Evolutionary conservation across 92 coral and sea anemone species (phyloP).

Genomic region (Epizoanthus ramosus): DNA sequence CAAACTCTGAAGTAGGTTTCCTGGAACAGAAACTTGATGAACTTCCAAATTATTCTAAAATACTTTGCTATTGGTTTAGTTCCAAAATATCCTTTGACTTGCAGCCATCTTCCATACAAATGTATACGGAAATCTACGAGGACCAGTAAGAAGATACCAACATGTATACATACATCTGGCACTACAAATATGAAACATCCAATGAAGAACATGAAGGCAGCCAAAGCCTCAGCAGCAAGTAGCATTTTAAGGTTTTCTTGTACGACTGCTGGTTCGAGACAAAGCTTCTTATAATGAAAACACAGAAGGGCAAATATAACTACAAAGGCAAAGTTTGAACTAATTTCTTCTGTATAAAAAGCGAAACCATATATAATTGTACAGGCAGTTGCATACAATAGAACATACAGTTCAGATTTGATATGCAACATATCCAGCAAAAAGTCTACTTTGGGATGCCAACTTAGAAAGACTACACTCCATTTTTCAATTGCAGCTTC

Average conservation of each 20-base stretch:
- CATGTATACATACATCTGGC: background rate
- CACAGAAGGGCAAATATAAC: background rate
- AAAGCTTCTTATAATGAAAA: background rate
- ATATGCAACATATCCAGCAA: background rate
- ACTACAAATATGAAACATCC: background rate
- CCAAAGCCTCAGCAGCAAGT: background rate
- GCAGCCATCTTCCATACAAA: background rate
- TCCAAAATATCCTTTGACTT: background rate
- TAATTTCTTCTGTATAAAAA: background rate
- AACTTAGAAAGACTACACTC: background rate
- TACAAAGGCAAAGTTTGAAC: too few relatives aligned
- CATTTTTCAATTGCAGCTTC: too few relatives aligned
- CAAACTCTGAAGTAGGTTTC: background rate
- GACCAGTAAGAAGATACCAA: background rate
- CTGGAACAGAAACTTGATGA: background rate
- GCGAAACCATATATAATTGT: background rate
- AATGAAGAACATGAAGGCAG: background rate
- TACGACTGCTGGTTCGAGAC: too few relatives aligned
- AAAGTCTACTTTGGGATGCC: constrained; percentile 5
- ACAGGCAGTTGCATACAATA: background rate
- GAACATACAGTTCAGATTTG: background rate
- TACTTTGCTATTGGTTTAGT: background rate
- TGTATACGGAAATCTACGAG: background rate
- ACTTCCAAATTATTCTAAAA: background rate
- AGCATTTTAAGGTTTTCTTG: background rate